Base-by-base conservation (phyloP, 2,797 vertebrate genomes). In the Smutsia temminckii region DNA sequence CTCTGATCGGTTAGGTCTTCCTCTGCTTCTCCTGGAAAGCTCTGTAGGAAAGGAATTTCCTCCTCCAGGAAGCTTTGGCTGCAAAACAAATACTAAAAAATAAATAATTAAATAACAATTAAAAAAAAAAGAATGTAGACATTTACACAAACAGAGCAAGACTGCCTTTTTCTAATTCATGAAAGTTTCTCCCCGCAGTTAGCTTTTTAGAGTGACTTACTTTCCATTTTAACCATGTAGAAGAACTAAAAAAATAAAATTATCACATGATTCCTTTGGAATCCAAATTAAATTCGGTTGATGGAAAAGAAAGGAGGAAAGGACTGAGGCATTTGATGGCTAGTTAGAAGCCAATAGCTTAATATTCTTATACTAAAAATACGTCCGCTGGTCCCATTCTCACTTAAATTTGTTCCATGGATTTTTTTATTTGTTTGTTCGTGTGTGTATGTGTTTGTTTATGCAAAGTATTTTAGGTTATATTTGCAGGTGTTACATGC, bases 81-180 rank as follows among this genome's bases (percentile, higher is more conserved):
- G 25, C n/a, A 74, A 94, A 85, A 80, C 42, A 51, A 92, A 83
- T 64, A 90, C 66, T 29, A 18, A 81, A 78, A 11, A 63, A 91
- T 55, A 75, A 96, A 78, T 37, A 88, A 93, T 93, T 78, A 86
- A 95, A 78, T 93, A 89, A 51, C 20, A 42, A 64, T 89, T 89
- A 89, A 29, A 72, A 93, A 66, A 46, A 46, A 46, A 2, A 86
- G 32, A 94, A 88, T 32, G 27, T 69, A 16, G 29, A 49, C 23
- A 14, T 42, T 89, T 74, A 91, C 40, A 40, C 51, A 63, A 5
- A 68, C 25, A 78, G 34, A 49, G 32, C n/a, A 51, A 77, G 40
- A 40, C 53, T 32, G 1, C 29, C 21, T 75, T 72, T 75, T 84
- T 83, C 34, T 68, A 34, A 10, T 46, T 10, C 12, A 27, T 34